Conservation (phyloP, 64 coral and sea anemone genomes). For the Stylophora pistillata region DNA sequence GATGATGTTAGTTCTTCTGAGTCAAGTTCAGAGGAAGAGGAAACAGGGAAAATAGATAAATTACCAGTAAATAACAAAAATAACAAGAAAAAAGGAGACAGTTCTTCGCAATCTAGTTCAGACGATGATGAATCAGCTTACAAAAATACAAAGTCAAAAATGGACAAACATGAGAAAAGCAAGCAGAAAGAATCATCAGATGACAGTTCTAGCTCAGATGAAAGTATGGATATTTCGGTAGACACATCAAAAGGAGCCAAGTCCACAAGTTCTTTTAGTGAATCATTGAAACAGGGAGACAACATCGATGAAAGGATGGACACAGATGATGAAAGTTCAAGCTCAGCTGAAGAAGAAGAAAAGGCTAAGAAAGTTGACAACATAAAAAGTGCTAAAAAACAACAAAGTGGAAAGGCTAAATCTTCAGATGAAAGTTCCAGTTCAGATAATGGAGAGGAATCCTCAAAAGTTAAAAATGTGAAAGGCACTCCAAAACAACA, state of each 20-base stretch:
- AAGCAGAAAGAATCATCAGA: not conserved
- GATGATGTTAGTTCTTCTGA: not conserved
- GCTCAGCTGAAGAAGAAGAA: not conserved
- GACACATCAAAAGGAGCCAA: no score
- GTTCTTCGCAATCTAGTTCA: slow-evolving; percentile 20
- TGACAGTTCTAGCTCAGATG: not conserved
- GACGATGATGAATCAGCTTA: slow-evolving; percentile 26
- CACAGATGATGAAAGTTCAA: not conserved
- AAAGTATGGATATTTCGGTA: no score
- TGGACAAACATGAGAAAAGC: not conserved
- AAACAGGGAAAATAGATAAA: not conserved
- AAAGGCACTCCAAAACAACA: no score
- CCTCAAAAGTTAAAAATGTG: no score
- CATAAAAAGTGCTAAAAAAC: not conserved
- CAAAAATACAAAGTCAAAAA: not conserved
- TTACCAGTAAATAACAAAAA: slow-evolving; percentile 13
- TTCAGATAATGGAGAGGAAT: not conserved
- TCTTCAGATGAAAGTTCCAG: slow-evolving; percentile 21
- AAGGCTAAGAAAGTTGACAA: not conserved
- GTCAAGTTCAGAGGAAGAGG: slow-evolving; percentile 21
- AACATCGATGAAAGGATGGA: not conserved
- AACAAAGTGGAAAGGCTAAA: not conserved
- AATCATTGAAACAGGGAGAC: not conserved
- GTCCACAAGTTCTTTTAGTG: no score
- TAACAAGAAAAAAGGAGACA: no score